Percentiles rank a stretch among this genome's conserved stretches.
phyloP scores from a whole-genome alignment of 2,113 vertebrate species.

The Vombatus ursinus region DNA sequence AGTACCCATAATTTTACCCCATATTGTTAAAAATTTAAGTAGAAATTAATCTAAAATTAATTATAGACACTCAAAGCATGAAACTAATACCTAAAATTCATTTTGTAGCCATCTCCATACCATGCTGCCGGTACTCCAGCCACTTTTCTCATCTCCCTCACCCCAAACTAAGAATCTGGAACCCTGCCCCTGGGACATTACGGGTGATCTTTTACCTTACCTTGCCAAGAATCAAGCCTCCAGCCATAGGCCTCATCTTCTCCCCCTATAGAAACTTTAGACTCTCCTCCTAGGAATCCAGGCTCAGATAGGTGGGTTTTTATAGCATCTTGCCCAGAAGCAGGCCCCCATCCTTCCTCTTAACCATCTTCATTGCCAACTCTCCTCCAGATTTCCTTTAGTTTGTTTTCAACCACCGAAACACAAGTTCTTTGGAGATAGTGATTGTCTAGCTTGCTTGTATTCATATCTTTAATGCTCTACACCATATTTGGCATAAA shows the following conservation, averaged over 20 bases:
- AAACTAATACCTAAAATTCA: neutral
- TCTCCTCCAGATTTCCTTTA: neutral
- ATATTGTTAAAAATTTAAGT: neutral
- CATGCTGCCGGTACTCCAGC: too few species aligned
- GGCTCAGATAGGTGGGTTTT: neutral
- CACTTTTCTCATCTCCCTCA: too few species aligned
- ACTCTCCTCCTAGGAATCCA: neutral
- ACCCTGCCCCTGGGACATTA: too few species aligned
- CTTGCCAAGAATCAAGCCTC: too few species aligned
- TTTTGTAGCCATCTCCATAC: too few species aligned
- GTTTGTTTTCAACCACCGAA: neutral
- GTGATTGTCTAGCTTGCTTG: neutral
- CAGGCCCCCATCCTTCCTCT: neutral
- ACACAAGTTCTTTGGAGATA: neutral
- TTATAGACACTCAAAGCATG: neutral
- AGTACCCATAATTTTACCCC: too few species aligned
- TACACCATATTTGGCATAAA: neutral
- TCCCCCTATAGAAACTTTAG: too few species aligned
- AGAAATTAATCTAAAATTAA: conserved; percentile 3
- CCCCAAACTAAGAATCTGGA: too few species aligned
- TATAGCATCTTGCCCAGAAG: neutral
- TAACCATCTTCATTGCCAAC: neutral
- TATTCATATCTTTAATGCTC: neutral
- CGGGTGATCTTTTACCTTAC: too few species aligned
- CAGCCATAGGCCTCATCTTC: too few species aligned